Evolutionary conservation across 2,113 vertebrate species (phyloP).

Genomic region (Sylvietta virens): DNA sequence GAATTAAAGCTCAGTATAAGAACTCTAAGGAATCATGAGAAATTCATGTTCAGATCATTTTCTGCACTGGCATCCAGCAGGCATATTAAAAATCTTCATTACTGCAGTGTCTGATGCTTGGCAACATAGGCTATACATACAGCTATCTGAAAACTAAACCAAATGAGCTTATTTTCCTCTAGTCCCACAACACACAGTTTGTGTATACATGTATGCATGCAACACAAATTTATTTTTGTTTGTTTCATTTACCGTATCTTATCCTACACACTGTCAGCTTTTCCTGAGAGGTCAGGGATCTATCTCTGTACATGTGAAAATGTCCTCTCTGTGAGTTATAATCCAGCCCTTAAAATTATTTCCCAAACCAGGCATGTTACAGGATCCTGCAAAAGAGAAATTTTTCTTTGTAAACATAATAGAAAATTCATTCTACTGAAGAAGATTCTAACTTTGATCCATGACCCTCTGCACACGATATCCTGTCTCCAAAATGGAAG

Average conservation of each 20-base stretch:
- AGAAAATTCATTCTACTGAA: background rate
- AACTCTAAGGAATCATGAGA: background rate
- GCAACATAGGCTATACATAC: background rate
- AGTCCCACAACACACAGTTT: background rate
- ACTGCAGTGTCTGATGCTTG: background rate
- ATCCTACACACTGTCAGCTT: background rate
- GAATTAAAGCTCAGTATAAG: background rate
- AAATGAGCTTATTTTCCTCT: background rate
- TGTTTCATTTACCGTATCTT: background rate
- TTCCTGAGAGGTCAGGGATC: background rate
- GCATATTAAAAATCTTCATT: background rate
- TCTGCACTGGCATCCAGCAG: background rate
- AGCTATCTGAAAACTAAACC: background rate
- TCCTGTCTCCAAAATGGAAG: background rate
- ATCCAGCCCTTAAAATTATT: background rate
- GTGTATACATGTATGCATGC: background rate
- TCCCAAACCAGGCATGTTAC: background rate
- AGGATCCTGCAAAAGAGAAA: background rate
- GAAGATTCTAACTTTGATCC: background rate
- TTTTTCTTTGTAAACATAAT: background rate
- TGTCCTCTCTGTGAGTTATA: background rate
- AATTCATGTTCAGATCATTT: background rate
- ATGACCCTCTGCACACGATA: background rate
- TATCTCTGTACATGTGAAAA: background rate
- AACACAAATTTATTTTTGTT: background rate